phyloP scores from a whole-genome alignment of 1,140 invertebrate genomes.

The Drosophila virilis region DNA sequence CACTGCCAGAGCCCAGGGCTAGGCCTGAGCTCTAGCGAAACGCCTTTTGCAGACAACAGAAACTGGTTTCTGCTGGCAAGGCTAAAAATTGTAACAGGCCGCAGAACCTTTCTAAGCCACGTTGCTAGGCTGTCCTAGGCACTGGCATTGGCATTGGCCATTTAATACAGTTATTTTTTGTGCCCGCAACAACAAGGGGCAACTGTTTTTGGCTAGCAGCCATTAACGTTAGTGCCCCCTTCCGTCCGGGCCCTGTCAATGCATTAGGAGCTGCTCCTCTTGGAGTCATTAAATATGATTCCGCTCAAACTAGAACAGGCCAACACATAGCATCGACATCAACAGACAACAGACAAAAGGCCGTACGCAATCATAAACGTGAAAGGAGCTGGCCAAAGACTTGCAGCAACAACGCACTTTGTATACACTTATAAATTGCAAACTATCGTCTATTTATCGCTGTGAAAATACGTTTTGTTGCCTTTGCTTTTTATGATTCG shows the following conservation, averaged over 20 bases:
- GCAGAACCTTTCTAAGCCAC: conserved; percentile 45
- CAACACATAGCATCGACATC: conserved; percentile 1
- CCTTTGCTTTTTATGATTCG: neutral
- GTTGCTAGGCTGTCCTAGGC: conserved; percentile 52
- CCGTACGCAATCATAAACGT: conserved; percentile 44
- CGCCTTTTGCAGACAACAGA: conserved; percentile 54
- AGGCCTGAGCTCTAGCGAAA: conserved; percentile 46
- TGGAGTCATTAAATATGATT: conserved; percentile 78
- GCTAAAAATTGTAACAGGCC: conserved; percentile 69
- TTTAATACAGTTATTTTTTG: conserved; percentile 80
- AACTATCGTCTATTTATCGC: conserved; percentile 4
- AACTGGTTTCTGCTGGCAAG: conserved; percentile 60
- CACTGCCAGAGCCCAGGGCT: conserved; percentile 33
- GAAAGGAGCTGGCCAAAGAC: conserved; percentile 4
- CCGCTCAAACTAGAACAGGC: conserved; percentile 74
- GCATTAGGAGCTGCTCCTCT: conserved; percentile 38
- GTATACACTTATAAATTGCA: conserved; percentile 20
- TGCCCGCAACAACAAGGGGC: conserved; percentile 38
- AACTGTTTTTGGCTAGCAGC: conserved; percentile 73
- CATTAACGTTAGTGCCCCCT: conserved; percentile 52
- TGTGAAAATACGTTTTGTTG: neutral
- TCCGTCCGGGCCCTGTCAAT: conserved; percentile 24
- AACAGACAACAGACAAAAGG: conserved; percentile 42
- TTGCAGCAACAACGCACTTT: neutral
- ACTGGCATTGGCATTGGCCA: conserved; percentile 46